Conservation (phyloP, 1,140 invertebrate genomes). For the Halyomorpha halys region DNA sequence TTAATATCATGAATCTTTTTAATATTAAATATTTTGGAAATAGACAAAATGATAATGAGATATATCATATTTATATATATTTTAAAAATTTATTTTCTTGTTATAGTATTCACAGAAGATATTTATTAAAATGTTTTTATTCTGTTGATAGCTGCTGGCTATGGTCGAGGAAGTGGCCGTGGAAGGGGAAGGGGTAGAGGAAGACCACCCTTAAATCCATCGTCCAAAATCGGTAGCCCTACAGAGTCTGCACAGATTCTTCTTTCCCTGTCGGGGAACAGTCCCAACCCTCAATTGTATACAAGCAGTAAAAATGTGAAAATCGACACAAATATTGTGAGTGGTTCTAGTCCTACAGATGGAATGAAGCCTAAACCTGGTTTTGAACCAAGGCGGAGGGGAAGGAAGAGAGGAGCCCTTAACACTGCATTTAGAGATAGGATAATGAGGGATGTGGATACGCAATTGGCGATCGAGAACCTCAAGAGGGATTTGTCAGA, state of each 20-base stretch:
- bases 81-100: too few species aligned
- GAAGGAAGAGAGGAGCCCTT: slow-evolving; percentile 23
- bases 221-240: slow-evolving; percentile 25
- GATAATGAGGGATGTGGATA: slow-evolving; percentile 14
- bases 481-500: slow-evolving; percentile 28
- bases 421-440: slow-evolving; percentile 22
- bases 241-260: slow-evolving; percentile 34
- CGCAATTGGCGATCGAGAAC: slow-evolving; percentile 24
- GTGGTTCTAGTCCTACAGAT: not conserved
- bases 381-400: slow-evolving; percentile 27
- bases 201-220: slow-evolving; percentile 24
- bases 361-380: not conserved
- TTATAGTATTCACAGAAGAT: not conserved
- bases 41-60: too few species aligned
- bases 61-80: too few species aligned
- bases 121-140: not conserved
- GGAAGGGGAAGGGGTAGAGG: slow-evolving; percentile 27
- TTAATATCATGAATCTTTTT: too few species aligned
- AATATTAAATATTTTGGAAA: too few species aligned
- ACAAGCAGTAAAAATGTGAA: slow-evolving; percentile 28
- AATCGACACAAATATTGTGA: slow-evolving; percentile 20
- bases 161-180: slow-evolving; percentile 25
- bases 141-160: slow-evolving; percentile 21
- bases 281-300: slow-evolving; percentile 23
- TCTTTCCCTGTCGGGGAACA: slow-evolving; percentile 32